Evolutionary conservation across 2,113 vertebrate species (phyloP).

Genomic region (Lepisosteus osseus): DNA sequence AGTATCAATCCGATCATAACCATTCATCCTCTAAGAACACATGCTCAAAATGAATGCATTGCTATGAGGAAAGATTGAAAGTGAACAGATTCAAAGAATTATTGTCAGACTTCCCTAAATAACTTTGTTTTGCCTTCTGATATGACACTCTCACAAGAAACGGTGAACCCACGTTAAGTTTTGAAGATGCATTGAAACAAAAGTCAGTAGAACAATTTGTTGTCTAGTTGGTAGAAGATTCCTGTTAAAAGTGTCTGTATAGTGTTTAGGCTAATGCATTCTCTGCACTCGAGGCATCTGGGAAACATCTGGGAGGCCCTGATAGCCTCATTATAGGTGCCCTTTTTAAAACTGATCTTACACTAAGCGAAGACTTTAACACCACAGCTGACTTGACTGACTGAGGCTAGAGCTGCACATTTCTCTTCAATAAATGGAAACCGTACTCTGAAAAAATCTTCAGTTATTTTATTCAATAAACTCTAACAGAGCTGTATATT

Average conservation of each 20-base stretch:
- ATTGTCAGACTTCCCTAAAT: too few species aligned
- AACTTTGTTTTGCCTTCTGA: too few species aligned
- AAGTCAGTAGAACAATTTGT: too few species aligned
- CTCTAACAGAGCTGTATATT: conserved; percentile 17
- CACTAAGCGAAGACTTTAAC: background rate
- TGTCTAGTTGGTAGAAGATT: too few species aligned
- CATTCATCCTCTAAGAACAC: conserved; percentile 41
- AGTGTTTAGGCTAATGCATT: too few species aligned
- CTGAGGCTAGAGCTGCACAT: background rate
- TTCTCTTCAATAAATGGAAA: conserved; percentile 8
- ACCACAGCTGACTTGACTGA: conserved; percentile 1
- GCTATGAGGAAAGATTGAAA: too few species aligned
- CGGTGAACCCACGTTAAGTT: too few species aligned
- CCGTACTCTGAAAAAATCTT: conserved; percentile 7
- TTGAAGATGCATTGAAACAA: too few species aligned
- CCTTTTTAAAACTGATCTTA: background rate
- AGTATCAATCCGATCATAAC: conserved; percentile 50
- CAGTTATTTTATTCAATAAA: conserved; percentile 19
- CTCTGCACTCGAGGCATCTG: background rate
- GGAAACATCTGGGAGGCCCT: background rate
- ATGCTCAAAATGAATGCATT: conserved; percentile 15
- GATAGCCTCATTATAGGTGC: background rate
- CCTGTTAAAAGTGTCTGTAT: too few species aligned
- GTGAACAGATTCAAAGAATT: too few species aligned
- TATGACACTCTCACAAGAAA: too few species aligned